phyloP scores from a whole-genome alignment of 2,888 invertebrate genomes.

The Hoplodrina blanda region DNA sequence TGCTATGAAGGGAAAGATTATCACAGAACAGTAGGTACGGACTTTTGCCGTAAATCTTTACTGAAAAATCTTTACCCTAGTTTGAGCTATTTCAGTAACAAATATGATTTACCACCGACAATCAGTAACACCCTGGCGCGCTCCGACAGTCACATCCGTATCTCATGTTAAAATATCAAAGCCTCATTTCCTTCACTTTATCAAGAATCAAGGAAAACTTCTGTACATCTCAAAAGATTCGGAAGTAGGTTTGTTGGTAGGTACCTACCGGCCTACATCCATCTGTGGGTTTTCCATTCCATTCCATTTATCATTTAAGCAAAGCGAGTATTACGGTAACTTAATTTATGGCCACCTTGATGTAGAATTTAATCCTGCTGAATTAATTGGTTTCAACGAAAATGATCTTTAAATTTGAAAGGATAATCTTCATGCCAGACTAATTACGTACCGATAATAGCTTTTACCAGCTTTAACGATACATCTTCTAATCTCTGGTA shows the following conservation, averaged over 20 bases:
- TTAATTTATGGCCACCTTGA: background rate
- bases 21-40: too few relatives aligned
- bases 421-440: slow-evolving; percentile 9
- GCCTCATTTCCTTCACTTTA: slow-evolving; percentile 8
- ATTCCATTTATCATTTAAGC: slow-evolving; percentile 1
- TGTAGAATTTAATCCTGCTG: background rate
- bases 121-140: too few relatives aligned
- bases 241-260: background rate
- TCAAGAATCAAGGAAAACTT: background rate
- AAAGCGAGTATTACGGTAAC: background rate
- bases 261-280: too few relatives aligned
- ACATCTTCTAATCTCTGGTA: too few relatives aligned
- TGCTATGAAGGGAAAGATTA: too few relatives aligned
- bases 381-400: slow-evolving; percentile 4
- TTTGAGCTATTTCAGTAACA: too few relatives aligned
- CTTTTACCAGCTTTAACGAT: background rate
- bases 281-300: background rate
- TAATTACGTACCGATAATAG: background rate
- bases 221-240: slow-evolving; percentile 9
- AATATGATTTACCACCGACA: background rate
- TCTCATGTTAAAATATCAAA: slow-evolving; percentile 18
- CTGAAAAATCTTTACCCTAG: too few relatives aligned
- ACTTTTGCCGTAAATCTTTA: too few relatives aligned
- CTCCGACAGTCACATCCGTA: background rate
- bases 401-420: slow-evolving; percentile 11